Percentiles rank a stretch among this genome's conserved stretches.
These are phyloP conservation scores for Nematolebias whitei DNA, from an alignment of 2,113 vertebrate genomes.

Conservation along the genomic window DNA sequence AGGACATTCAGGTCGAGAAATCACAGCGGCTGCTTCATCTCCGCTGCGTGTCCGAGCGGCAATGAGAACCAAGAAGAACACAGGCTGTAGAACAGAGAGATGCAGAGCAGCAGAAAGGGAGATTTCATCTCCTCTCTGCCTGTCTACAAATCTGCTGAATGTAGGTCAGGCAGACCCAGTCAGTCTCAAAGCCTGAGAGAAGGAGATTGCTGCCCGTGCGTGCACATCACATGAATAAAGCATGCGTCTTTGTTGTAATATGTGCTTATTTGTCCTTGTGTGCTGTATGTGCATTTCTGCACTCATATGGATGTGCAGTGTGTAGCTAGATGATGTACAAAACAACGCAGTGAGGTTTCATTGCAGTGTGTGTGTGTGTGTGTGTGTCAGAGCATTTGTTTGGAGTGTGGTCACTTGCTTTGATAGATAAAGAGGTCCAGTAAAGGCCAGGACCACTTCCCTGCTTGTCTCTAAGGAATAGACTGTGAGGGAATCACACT, in stretches of 20 bases:
- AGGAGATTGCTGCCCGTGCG: slow-evolving; percentile 35
- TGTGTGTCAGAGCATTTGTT: slow-evolving; percentile 27
- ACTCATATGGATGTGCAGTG: slow-evolving; percentile 16
- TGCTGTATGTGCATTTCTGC: slow-evolving; percentile 38
- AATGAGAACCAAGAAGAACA: slow-evolving; percentile 48
- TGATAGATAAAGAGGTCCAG: slow-evolving; percentile 56
- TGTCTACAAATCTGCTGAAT: slow-evolving; percentile 72
- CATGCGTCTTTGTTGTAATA: slow-evolving; percentile 54
- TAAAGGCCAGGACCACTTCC: slow-evolving; percentile 32
- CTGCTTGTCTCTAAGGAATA: slow-evolving; percentile 40
- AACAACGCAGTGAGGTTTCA: slow-evolving; percentile 25
- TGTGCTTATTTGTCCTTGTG: slow-evolving; percentile 59
- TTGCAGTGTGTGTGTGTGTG: slow-evolving; percentile 17
- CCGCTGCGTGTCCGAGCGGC: slow-evolving; percentile 1
- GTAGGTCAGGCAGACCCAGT: slow-evolving; percentile 81
- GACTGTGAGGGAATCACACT: slow-evolving; percentile 9
- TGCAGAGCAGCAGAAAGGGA: slow-evolving; percentile 36
- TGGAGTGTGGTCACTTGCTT: slow-evolving; percentile 40
- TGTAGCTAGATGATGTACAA: slow-evolving; percentile 12
- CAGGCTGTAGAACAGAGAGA: slow-evolving; percentile 31
- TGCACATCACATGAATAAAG: slow-evolving; percentile 59
- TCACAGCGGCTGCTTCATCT: slow-evolving; percentile 22
- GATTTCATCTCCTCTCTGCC: slow-evolving; percentile 67
- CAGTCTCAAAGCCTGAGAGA: slow-evolving; percentile 59
- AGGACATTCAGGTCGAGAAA: slow-evolving; percentile 32